Percentiles rank a stretch among this genome's conserved stretches.
These are phyloP conservation scores for Lasioglossum marginatum DNA, from an alignment of 2,888 invertebrate genomes.

Conservation along the genomic window DNA sequence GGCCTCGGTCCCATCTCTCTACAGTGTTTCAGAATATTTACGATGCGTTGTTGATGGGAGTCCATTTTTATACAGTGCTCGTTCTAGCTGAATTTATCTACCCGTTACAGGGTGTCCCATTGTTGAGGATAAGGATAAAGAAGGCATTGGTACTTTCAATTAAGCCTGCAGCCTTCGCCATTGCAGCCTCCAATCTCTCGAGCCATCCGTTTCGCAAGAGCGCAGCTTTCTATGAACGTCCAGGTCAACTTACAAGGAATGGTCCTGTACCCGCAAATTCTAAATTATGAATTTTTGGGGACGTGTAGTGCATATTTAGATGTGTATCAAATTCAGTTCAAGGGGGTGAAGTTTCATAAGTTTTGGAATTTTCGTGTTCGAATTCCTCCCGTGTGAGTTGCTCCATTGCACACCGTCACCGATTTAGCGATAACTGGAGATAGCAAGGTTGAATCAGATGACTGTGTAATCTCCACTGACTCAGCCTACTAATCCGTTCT, in stretches of 20 bases:
- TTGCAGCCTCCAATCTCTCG: neutral
- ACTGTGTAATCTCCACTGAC: neutral
- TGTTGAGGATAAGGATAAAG: neutral
- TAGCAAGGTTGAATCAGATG: neutral
- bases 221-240: neutral
- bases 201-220: neutral
- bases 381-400: neutral
- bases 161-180: neutral
- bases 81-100: neutral
- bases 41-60: neutral
- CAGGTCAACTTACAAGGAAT: neutral
- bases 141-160: neutral
- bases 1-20: neutral
- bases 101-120: no score
- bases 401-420: neutral
- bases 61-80: neutral
- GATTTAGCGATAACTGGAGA: neutral
- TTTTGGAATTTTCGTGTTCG: no score
- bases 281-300: neutral
- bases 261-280: neutral
- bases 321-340: no score
- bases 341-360: no score
- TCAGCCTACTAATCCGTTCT: neutral
- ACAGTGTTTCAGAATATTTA: neutral
- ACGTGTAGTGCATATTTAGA: no score